phyloP scores from a whole-genome alignment of 1,140 invertebrate genomes.

The Eufriesea mexicana region DNA sequence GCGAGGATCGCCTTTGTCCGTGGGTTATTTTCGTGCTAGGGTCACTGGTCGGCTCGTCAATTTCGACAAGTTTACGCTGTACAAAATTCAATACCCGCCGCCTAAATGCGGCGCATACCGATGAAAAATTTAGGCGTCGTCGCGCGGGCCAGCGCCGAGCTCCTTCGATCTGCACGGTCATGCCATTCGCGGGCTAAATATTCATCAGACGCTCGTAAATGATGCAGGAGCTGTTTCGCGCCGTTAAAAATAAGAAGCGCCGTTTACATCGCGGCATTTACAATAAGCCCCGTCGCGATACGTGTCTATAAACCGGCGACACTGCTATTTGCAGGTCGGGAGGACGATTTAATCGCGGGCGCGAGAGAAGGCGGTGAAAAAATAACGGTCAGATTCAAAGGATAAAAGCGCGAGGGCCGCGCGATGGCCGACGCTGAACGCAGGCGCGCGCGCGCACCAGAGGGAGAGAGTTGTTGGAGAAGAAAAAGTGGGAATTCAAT shows the following conservation, averaged over 20 bases:
- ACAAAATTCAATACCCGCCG: slow-evolving; percentile 41
- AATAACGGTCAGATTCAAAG: not conserved
- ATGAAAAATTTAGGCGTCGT: not conserved
- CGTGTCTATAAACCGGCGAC: not conserved
- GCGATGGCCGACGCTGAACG: too few relatives aligned
- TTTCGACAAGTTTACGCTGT: slow-evolving; percentile 37
- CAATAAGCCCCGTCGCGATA: not conserved
- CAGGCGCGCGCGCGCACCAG: not conserved
- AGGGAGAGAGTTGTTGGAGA: not conserved
- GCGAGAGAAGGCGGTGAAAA: not conserved
- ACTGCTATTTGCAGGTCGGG: not conserved
- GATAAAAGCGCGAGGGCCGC: not conserved
- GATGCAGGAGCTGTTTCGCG: not conserved
- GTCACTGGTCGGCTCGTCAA: slow-evolving; percentile 24
- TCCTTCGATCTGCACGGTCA: not conserved
- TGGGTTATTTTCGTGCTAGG: not conserved
- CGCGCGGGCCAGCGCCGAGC: too few relatives aligned
- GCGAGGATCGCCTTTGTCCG: not conserved
- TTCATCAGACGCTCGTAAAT: not conserved
- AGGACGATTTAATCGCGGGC: not conserved
- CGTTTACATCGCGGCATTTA: not conserved
- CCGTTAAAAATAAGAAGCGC: not conserved
- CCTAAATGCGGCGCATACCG: slow-evolving; percentile 14
- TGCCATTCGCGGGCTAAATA: too few relatives aligned
- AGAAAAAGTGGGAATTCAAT: slow-evolving; percentile 37